Base-by-base conservation (phyloP, 2,113 vertebrate species). In the Sylvietta virens region DNA sequence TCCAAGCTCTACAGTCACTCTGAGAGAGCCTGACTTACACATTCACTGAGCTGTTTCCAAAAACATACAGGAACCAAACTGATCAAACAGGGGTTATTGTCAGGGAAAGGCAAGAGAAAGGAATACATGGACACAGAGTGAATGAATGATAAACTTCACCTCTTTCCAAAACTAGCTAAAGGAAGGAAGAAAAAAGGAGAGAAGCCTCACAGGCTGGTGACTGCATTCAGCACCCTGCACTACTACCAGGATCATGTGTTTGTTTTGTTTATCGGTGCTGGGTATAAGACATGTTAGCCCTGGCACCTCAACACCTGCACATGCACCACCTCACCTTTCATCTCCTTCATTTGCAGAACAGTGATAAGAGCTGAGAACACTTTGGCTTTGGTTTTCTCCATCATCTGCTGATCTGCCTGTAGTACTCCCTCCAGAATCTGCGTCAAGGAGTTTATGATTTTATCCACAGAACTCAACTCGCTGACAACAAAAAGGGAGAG, bases 311-410 rank as follows among this genome's bases (percentile, higher is more conserved):
- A 60, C 62, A 56, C n/a, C 30, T 23, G 58, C 60, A 80, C 65
- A 42, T n/a, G 80, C 65, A 88, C 22, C 66, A 45, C 33, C 98
- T 95, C 87, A 99, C 99, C 99, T 84, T 98, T 98, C 77, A 99
- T 98, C 71, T 98, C 99, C 95, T 99, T 99, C 96, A 99, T 99
- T 89, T 99, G 99, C 88, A 99, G 97, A 60, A 98, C 98, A 11
- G 98, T 99, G 94, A 99, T 99, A 85, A 99, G 98, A 0, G 98
- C 98, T 7, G 99, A 99, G 96, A 99, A 99, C 89, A 99, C 98
- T 95, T 99, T 99, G 96, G 99, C 98, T 97, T 99, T 99, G 95
- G 98, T 99, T 97, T 98, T 99, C 94, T 99, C 99, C 98, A 99
- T 99, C 94, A 98, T 97, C 88, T 98, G 98, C 96, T 98, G 98